Percentiles rank a stretch among this genome's conserved stretches.
phyloP scores from a whole-genome alignment of 2,113 vertebrate species.

The Petromus typicus region DNA sequence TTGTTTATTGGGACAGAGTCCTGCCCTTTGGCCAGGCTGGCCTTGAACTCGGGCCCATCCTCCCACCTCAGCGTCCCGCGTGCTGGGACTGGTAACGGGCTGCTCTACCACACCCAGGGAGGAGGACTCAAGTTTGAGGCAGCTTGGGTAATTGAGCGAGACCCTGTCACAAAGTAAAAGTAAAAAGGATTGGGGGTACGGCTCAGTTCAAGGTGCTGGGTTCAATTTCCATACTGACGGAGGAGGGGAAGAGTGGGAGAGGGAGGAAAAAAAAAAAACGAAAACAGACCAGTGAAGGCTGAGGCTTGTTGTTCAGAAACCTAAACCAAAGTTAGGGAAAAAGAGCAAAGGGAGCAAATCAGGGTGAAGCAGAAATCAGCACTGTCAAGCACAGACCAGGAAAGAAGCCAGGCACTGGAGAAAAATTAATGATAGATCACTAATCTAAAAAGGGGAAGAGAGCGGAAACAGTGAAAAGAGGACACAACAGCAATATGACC shows the following conservation, averaged over 20 bases:
- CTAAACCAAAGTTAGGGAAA: neutral
- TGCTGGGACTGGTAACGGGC: neutral
- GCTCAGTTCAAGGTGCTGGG: neutral
- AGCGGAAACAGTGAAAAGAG: neutral
- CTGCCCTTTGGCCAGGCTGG: neutral
- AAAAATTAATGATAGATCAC: neutral
- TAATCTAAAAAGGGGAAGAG: neutral
- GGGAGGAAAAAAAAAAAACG: neutral
- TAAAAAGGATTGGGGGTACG: neutral
- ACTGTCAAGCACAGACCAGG: neutral
- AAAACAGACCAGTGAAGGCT: neutral
- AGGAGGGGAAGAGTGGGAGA: neutral
- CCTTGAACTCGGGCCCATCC: neutral
- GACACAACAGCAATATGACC: neutral
- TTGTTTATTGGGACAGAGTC: neutral
- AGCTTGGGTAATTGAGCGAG: neutral
- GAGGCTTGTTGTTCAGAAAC: neutral
- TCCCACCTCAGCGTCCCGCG: neutral
- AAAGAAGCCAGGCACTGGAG: neutral
- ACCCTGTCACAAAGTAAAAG: neutral
- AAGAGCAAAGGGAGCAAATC: constrained; percentile 1
- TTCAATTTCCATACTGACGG: neutral
- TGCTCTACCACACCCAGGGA: neutral
- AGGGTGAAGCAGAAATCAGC: neutral
- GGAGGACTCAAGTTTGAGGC: neutral